Base-by-base conservation (phyloP, 2,113 vertebrate species). In the Apistogramma diplotaenia region DNA sequence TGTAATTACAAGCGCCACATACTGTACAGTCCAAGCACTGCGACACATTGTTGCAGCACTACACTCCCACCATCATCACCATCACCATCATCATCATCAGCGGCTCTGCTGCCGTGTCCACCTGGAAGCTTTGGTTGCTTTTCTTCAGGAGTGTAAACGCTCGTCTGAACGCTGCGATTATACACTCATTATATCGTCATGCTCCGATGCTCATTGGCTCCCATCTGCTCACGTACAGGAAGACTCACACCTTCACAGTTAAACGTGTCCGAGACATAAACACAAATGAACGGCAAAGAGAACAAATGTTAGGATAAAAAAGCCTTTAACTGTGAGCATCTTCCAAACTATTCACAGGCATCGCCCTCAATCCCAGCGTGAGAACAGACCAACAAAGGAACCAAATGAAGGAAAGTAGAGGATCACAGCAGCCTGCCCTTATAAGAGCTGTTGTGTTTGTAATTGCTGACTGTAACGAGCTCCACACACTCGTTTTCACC, bases 121-220 rank as follows among this genome's bases (percentile, higher is more conserved):
- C 59, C 3, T 37, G 2, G 56, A 83, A 23, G 21, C 74, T 67
- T 81, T 27, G 72, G 54, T 72, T 40, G 62, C 1, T 77, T 12
- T 88, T 33, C 75, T 35, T 8, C 8, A 60, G 46, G 19, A 25
- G 72, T 86, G 37, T 49, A 74, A 83, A 56, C 82, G 86, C 89
- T 75, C 43, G 80, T 78, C 84, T 90, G 85, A 85, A 83, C 72
- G 60, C 71, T 83, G 75, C 85, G 92, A 95, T 94, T 93, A 94
- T 84, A 86, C 86, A 92, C 85, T 94, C 88, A 92, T 94, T 94
- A 90, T 91, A 91, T 85, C 91, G 91, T 92, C 88, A 89, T 86
- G 90, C 92, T 93, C 86, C 23, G 86, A 57, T 90, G 87, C 89
- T 78, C 85, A 85, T 89, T 87, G 81, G 71, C 83, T 90, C 82